Base-by-base conservation (phyloP, 2,888 invertebrate genomes). In the Oligia latruncula region DNA sequence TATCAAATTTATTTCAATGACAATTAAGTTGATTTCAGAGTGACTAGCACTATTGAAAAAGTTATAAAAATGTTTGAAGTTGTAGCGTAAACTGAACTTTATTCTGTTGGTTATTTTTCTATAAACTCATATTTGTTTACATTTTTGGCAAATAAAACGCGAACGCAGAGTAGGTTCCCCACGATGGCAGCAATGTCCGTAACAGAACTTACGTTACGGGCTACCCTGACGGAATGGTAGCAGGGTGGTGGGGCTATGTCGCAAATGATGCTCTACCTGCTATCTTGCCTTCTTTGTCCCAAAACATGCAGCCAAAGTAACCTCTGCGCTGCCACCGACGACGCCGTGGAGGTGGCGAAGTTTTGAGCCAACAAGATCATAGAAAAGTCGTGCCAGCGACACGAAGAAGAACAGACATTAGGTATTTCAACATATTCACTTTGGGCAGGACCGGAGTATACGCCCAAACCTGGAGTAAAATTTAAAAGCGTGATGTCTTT, bases 401-500 rank as follows among this genome's bases (percentile, higher is more conserved):
- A 9, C 0, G 23, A 11, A 23, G 58, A 58, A 55, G 8, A 55
- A 60, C n/a, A 58, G n/a, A 23, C 58, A 11, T 11, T n/a, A 58
- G 23, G 23, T 60, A 60, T n/a, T 60, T 58, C 9, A 23, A 58
- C 23, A 58, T n/a, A 4, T 40, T 17, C 20, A 49, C 23, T 23
- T 40, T 13, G 8, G 6, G 5, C 29, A 65, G 17, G 29, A 29
- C 29, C 29, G 29, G 43, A 35, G 23, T 46, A 13, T 46, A 46
- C 23, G 9, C 29, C 35, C 17, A 65, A 35, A 65, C 6, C 46
- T 13, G 20, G 20, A 43, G 6, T 23, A 13, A 23, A 52, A 72
- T 67, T 67, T 49, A 52, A 72, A 80, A 49, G 9, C 23, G 29
- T 23, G 11, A 43, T 60, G 46, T 79, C 66, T 71, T 52, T 46